A percentile compares a stretch with the other conserved stretches of the same genome.
Evolutionary conservation across 64 coral and sea anemone genomes (phyloP).

Genomic region (Cladopsammia gracilis): DNA sequence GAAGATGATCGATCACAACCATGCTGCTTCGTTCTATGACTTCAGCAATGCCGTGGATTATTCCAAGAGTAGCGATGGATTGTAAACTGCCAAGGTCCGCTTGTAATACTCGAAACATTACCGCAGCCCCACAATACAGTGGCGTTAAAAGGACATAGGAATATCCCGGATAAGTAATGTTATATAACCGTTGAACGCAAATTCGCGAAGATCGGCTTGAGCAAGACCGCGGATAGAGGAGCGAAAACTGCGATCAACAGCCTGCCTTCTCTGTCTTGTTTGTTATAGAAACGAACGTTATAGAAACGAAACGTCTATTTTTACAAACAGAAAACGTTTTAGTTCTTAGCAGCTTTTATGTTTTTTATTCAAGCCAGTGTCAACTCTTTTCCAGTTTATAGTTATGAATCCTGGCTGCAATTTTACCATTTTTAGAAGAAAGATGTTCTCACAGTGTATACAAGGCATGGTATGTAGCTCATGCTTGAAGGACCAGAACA

Average conservation of each 20-base stretch:
- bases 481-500: no score
- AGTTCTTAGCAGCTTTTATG: no score
- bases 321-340: no score
- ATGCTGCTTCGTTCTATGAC: constrained; percentile 13
- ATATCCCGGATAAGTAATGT: neutral
- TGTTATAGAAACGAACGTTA: neutral
- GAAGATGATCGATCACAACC: neutral
- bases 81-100: neutral
- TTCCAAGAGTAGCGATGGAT: neutral
- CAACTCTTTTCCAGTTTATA: no score
- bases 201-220: neutral
- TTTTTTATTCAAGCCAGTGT: no score
- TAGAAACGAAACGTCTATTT: no score
- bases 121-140: neutral
- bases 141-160: neutral
- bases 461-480: no score
- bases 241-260: neutral
- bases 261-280: neutral
- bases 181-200: neutral
- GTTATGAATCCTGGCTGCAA: no score
- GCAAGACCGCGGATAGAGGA: neutral
- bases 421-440: no score
- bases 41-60: neutral
- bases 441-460: no score
- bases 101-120: constrained; percentile 1